Evolutionary conservation across 2,888 invertebrate genomes (phyloP), one percentile per base, ranked within the genome.

Genomic region (Cremastinae sp.): DNA sequence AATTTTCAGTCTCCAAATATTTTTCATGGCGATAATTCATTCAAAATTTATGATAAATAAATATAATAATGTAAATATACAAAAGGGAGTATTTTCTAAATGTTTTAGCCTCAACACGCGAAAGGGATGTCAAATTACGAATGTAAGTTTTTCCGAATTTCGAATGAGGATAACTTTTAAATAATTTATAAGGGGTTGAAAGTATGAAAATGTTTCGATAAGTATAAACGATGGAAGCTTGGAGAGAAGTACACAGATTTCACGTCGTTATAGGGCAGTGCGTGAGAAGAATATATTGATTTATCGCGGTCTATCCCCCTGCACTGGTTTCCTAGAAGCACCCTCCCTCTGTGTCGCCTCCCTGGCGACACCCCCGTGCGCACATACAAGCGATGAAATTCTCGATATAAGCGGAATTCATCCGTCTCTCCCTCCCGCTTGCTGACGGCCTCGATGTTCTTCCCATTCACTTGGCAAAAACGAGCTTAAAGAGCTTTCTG

Each of bases 281-380:
- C 84, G 84, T 85, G 85, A 86, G 85, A 82, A 78, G 85, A 85
- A 86, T 87, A 86, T 86, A 87, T 87, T 84, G 87, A 86, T 87
- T 86, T 86, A 84, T 85, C 82, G 78, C 78, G 75, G 78, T 79
- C 78, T 74, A 73, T 74, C 66, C 75, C 39, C 51, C 28, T 2
- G 65, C 66, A 70, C 78, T 62, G 61, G 56, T 75, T 77, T 62
- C 75, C 65, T 64, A 55, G 45, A 75, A 55, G 59, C 47, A 37
- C 55, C 51, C 69, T 74, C 53, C 22, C 43, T 53, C 16, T 47
- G 35, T 55, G 69, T 49, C 66, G 59, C 72, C 80, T 49, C 49
- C 43, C 55, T 58, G 66, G 75, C 70, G 68, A 41, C 59, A 68
- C 47, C 58, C 62, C 51, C 18, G 39, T 41, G 39, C 28, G 28